Percentiles rank a stretch among this genome's conserved stretches.
phyloP scores from a whole-genome alignment of 2,113 vertebrate genomes.

The Naja naja region DNA sequence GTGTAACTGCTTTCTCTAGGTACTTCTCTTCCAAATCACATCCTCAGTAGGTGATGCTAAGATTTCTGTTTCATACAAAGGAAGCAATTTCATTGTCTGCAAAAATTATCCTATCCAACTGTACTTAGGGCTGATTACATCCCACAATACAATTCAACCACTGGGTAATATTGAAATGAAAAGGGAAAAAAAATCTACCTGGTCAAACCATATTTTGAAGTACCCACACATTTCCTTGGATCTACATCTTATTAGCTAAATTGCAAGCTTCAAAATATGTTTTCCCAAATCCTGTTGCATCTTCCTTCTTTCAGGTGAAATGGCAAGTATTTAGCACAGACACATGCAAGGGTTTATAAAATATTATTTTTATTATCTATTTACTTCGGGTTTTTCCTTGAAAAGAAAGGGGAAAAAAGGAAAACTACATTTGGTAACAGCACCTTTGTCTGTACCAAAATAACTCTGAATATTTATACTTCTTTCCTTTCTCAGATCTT shows the following conservation, averaged over 20 bases:
- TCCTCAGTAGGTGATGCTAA: not conserved
- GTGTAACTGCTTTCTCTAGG: not conserved
- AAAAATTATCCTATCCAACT: constrained; percentile 1
- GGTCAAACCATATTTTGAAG: constrained; percentile 9
- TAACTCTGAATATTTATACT: not conserved
- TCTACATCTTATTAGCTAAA: constrained; percentile 18
- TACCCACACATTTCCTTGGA: not conserved
- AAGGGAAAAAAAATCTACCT: not conserved
- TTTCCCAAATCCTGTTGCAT: not conserved
- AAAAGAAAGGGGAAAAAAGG: not conserved
- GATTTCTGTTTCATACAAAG: constrained; percentile 8
- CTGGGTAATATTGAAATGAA: not conserved
- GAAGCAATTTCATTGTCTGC: constrained; percentile 14
- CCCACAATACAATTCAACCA: constrained; percentile 23
- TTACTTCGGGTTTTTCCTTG: not conserved
- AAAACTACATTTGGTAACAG: not conserved
- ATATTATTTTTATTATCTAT: not conserved
- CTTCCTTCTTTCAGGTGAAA: not conserved
- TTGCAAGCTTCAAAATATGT: constrained; percentile 15
- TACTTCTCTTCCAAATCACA: not conserved
- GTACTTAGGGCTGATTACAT: constrained; percentile 14
- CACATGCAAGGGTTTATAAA: not conserved
- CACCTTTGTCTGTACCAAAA: not conserved
- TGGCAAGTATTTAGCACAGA: not conserved
- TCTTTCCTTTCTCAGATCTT: not conserved